Evolutionary conservation across 2,113 vertebrate genomes (phyloP), one percentile per base, ranked within the genome.

Genomic region (Microtus oregoni): DNA sequence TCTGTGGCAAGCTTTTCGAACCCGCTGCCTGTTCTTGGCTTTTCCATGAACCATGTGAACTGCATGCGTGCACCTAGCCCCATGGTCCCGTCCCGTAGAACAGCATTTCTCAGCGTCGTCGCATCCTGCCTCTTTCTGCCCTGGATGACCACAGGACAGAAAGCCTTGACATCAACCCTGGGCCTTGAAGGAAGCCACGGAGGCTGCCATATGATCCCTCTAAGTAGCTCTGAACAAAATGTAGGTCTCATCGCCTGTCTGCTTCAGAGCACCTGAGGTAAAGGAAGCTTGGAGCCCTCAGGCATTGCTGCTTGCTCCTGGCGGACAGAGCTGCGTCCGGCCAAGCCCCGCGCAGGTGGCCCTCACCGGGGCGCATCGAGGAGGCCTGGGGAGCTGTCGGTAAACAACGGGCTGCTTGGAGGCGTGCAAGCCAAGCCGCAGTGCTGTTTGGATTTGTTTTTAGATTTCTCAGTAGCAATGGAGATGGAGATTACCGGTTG

Each of bases 341-440:
- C 41, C 83, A 26, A 28, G 10, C 17, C 14, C 7, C 11, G 7
- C 55, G 70, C 58, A 5, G 0, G 89, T 67, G 73, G 72, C 89
- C 96, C 65, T 81, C 85, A 78, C 93, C 86, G 1, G 55, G 91
- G 91, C 91, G 78, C 63, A 61, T 90, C 55, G 9, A 86, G 73
- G 50, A 77, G 82, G 86, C 77, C 81, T 2, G 77, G 72, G 2
- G 15, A 61, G 96, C 96, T 63, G 73, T 73, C 52, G 24, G 35
- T 75, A 67, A 95, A 94, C 93, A 89, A 89, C 35, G 20, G 95
- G 87, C 94, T 96, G 78, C 82, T 81, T 95, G 72, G 93, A 94
- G n/a, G 50, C 85, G 38, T 75, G 70, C 79, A 47, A 94, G 79
- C 88, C 77, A 73, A 96, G 94, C 90, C 55, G 75, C 96, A 65